Evolutionary conservation across 2,888 invertebrate genomes (phyloP).

Genomic region (Diarsia rubi): DNA sequence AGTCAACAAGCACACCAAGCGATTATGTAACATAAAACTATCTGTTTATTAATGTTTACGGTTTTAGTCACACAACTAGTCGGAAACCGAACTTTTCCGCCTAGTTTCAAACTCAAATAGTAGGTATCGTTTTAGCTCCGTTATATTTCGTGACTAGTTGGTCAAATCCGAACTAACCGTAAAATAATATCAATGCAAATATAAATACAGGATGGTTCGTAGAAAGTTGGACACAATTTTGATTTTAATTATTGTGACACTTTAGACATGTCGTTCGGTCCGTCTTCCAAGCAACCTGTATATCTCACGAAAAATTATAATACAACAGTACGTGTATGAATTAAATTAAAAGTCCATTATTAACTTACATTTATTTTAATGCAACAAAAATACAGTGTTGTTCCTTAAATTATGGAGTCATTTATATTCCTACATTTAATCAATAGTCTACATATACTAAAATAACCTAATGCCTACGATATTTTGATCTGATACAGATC

Average conservation of each 20-base stretch:
- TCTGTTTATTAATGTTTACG: background rate
- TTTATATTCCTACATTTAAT: slow-evolving; percentile 35
- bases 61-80: background rate
- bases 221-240: background rate
- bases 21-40: slow-evolving; percentile 24
- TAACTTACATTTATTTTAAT: slow-evolving; percentile 69
- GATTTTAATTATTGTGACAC: background rate
- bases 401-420: slow-evolving; percentile 54
- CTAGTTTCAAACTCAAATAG: slow-evolving; percentile 15
- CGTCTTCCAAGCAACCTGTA: background rate
- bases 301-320: background rate
- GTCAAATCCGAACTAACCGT: background rate
- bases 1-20: slow-evolving; percentile 50
- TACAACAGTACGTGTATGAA: background rate
- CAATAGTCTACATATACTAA: slow-evolving; percentile 49
- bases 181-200: slow-evolving; percentile 22
- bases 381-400: slow-evolving; percentile 67
- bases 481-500: slow-evolving; percentile 89
- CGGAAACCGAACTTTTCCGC: background rate
- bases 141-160: background rate
- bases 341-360: slow-evolving; percentile 60
- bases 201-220: background rate
- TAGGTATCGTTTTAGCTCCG: background rate
- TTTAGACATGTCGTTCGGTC: background rate
- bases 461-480: slow-evolving; percentile 61